Conservation (phyloP, 1,140 invertebrate genomes). For the Papilio polytes region DNA sequence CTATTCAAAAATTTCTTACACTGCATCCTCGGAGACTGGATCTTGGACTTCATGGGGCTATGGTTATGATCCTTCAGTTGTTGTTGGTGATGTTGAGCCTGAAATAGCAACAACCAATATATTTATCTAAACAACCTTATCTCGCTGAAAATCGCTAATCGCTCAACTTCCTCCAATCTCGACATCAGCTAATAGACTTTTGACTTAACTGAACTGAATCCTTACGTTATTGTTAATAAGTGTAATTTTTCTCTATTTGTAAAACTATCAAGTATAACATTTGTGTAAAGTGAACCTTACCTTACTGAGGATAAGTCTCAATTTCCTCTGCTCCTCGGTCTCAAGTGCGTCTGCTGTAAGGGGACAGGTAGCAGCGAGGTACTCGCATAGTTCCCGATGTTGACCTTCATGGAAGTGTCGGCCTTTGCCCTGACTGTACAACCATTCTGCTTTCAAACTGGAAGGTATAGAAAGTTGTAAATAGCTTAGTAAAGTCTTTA, state of each 20-base stretch:
- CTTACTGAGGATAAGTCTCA: slow-evolving; percentile 93
- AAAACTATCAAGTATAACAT: neutral
- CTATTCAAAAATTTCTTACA: slow-evolving; percentile 77
- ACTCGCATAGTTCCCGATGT: slow-evolving; percentile 91
- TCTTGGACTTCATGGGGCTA: slow-evolving; percentile 78
- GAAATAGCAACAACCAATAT: slow-evolving; percentile 38
- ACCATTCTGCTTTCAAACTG: slow-evolving; percentile 97
- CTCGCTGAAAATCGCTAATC: no score
- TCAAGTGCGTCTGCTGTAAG: slow-evolving; percentile 90
- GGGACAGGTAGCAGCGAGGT: slow-evolving; percentile 91
- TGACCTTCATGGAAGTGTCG: slow-evolving; percentile 94
- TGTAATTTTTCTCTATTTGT: neutral
- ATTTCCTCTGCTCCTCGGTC: slow-evolving; percentile 93
- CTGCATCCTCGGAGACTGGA: slow-evolving; percentile 86
- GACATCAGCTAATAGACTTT: no score
- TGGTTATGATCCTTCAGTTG: slow-evolving; percentile 88
- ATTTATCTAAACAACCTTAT: neutral
- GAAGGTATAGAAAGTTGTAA: slow-evolving; percentile 45
- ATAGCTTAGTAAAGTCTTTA: no score
- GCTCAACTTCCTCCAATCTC: no score
- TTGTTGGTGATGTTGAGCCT: slow-evolving; percentile 94
- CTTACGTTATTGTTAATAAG: neutral
- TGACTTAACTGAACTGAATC: neutral
- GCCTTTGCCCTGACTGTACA: slow-evolving; percentile 96
- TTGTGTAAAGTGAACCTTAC: slow-evolving; percentile 48